A percentile compares a stretch with the other conserved stretches of the same genome.
These are phyloP conservation scores for Leucophora obtusa DNA, from an alignment of 2,888 invertebrate genomes.

Conservation along the genomic window DNA sequence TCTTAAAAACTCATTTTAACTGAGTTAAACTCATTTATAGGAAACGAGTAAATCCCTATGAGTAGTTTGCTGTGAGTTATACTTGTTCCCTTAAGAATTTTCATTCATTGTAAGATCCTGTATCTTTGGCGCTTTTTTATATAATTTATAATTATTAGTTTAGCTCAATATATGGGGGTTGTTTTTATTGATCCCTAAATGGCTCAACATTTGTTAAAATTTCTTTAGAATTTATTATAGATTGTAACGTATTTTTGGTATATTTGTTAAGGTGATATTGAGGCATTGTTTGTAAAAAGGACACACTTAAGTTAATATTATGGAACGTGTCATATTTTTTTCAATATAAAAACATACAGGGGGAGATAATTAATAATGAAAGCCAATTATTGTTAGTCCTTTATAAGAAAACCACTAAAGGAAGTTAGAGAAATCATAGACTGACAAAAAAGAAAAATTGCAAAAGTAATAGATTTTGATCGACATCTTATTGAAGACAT, in stretches of 20 bases:
- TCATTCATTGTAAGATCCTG: background rate
- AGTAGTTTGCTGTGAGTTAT: background rate
- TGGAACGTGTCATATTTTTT: constrained; percentile 59
- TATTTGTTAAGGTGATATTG: constrained; percentile 40
- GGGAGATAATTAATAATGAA: constrained; percentile 32
- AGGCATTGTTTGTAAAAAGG: constrained; percentile 43
- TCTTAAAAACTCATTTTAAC: background rate
- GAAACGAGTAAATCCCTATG: background rate
- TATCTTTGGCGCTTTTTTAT: constrained; percentile 12
- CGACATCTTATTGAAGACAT: background rate
- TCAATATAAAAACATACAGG: constrained; percentile 6
- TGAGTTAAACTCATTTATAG: background rate
- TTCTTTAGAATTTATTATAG: constrained; percentile 11
- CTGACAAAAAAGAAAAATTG: constrained; percentile 8
- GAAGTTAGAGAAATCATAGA: constrained; percentile 18
- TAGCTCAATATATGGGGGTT: constrained; percentile 22
- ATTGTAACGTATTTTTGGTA: constrained; percentile 54
- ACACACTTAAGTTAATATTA: constrained; percentile 53
- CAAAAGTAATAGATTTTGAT: no score
- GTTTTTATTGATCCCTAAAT: constrained; percentile 23
- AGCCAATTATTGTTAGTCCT: constrained; percentile 16
- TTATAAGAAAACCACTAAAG: background rate
- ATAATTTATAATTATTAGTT: constrained; percentile 5
- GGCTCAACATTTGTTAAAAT: constrained; percentile 37
- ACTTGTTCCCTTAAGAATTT: background rate